These are phyloP conservation scores for Schizopygopsis malacanthus DNA, from an alignment of 2,797 vertebrate species.

Conservation along the genomic window DNA sequence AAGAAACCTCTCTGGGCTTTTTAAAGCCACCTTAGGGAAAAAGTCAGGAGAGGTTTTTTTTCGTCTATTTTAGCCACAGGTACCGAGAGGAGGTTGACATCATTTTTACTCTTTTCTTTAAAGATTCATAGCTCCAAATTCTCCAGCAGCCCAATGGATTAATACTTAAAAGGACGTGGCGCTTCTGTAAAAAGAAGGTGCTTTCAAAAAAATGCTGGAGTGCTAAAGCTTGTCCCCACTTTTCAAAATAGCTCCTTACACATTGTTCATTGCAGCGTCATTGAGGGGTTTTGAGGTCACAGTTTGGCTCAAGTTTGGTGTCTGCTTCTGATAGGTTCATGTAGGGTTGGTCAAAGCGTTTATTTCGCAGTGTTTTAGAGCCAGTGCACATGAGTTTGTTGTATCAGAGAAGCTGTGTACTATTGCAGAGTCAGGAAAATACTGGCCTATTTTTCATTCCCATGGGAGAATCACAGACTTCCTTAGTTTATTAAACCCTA, in stretches of 20 bases:
- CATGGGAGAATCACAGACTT: constrained; percentile 50
- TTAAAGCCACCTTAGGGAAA: constrained; percentile 23
- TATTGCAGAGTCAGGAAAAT: constrained; percentile 50
- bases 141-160: constrained; percentile 21
- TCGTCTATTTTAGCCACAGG: constrained; percentile 30
- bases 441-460: constrained; percentile 46
- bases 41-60: constrained; percentile 30
- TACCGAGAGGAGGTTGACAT: constrained; percentile 21
- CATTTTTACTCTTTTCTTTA: constrained; percentile 35
- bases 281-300: not conserved
- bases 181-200: constrained; percentile 23
- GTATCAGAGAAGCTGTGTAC: constrained; percentile 44
- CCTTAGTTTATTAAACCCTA: constrained; percentile 48
- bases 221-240: constrained; percentile 43
- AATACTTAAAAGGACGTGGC: constrained; percentile 32
- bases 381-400: not conserved
- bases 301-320: not conserved
- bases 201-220: constrained; percentile 31
- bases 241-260: constrained; percentile 41
- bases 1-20: constrained; percentile 60
- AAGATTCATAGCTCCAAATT: constrained; percentile 46
- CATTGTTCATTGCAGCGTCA: not conserved
- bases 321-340: not conserved
- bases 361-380: constrained; percentile 32
- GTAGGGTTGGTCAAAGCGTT: not conserved